phyloP scores from a whole-genome alignment of 1,140 invertebrate genomes.

The Tetramorium alpestre region DNA sequence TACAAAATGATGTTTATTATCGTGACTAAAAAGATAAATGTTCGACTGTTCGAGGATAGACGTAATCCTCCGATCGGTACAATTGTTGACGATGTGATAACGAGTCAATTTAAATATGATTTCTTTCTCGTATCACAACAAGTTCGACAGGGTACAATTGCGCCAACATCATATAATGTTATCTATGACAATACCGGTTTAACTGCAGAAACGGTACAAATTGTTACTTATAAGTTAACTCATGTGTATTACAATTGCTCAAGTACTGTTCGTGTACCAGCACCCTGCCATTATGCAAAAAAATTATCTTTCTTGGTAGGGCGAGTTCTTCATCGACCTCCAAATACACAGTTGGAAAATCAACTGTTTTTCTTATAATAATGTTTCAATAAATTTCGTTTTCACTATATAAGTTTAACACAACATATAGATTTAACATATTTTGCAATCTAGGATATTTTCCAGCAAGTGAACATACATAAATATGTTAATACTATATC shows the following conservation, averaged over 20 bases:
- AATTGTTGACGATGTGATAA: slow-evolving; percentile 94
- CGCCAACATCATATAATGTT: slow-evolving; percentile 93
- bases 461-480: not conserved
- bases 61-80: slow-evolving; percentile 94
- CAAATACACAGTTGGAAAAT: slow-evolving; percentile 83
- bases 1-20: slow-evolving; percentile 90
- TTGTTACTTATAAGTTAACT: slow-evolving; percentile 92
- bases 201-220: slow-evolving; percentile 89
- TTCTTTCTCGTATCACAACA: slow-evolving; percentile 93
- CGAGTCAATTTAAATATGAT: slow-evolving; percentile 92
- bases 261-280: slow-evolving; percentile 93
- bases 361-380: slow-evolving; percentile 86
- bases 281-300: slow-evolving; percentile 95
- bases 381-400: not conserved
- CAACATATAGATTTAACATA: not conserved
- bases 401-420: not conserved
- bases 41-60: slow-evolving; percentile 87
- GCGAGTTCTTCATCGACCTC: slow-evolving; percentile 88
- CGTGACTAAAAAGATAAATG: slow-evolving; percentile 91
- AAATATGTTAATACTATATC: not conserved
- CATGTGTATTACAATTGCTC: slow-evolving; percentile 95
- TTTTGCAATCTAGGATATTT: not conserved
- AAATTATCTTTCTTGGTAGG: slow-evolving; percentile 93
- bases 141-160: slow-evolving; percentile 92
- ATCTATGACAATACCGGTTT: slow-evolving; percentile 89